Base-by-base conservation (phyloP, 2,113 vertebrate species). In the Crotalus viridis region DNA sequence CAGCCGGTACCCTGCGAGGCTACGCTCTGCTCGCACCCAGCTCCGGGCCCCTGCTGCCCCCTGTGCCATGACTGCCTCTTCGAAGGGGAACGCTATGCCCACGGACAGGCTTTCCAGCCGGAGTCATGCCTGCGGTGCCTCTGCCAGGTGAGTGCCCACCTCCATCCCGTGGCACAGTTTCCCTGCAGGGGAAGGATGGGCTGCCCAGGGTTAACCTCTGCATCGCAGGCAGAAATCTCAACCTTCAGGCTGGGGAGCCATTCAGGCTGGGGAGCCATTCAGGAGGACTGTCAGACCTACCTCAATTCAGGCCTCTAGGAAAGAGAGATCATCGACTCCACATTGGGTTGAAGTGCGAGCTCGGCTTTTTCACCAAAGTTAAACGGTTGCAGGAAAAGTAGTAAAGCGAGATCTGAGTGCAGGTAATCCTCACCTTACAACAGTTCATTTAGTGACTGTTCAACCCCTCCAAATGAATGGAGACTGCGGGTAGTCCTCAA, bases 31-130 rank as follows among this genome's bases (percentile, higher is more conserved):
- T 91, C 61, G 1, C 69, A 94, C 64, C 93, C 94, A 0, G 69
- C 89, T 26, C 91, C 8, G 0, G 54, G 43, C 0, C 48, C 91
- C 2, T 95, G 95, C n/a, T 95, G 95, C 54, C 93, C 94, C 4
- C 12, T 39, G 17, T 93, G 92, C 92, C 92, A 61, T 0, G 88
- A 89, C 28, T 93, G 92, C 69, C n/a, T 93, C 88, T 93, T 93
- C 7, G 92, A 93, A 52, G 92, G 92, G 0, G 64, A 85, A 10
- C 88, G 1, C 28, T 48, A 89, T 3, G 39, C 43, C 54, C 26
- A 93, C 0, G 88, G 92, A 22, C 39, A 93, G 3, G 28, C 21
- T 74, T 93, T 93, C 3, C 57, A 86, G 69, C 69, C 88, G 0
- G 88, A 89, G 92, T 93, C 92, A 1, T 93, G 92, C 3, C 92